phyloP scores from a whole-genome alignment of 2,797 vertebrate species.

The Dendrocincla fuliginosa region DNA sequence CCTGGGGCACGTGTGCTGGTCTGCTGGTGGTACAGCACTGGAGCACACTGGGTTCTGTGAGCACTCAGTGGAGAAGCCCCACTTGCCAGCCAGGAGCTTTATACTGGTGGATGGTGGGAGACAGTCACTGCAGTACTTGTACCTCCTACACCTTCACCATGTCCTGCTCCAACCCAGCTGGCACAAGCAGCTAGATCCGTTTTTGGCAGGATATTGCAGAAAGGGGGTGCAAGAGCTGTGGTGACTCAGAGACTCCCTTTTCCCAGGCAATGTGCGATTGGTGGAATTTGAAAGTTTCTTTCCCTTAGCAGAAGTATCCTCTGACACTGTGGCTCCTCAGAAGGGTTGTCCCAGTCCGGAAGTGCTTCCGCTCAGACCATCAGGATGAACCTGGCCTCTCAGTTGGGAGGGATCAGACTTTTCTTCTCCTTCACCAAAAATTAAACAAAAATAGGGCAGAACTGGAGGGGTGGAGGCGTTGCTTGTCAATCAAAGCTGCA shows the following conservation, averaged over 20 bases:
- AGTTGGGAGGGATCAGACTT: not conserved
- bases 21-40: not conserved
- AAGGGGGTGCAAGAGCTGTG: not conserved
- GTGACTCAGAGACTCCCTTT: not conserved
- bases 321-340: not conserved
- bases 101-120: not conserved
- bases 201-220: not conserved
- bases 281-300: not conserved
- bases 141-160: not conserved
- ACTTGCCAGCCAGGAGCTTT: not conserved
- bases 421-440: not conserved
- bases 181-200: not conserved
- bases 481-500: not conserved
- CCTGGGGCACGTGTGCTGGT: not conserved
- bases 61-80: not conserved
- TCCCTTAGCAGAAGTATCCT: not conserved
- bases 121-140: not conserved
- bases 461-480: not conserved
- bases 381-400: not conserved
- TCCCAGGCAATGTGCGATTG: not conserved
- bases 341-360: not conserved
- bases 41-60: not conserved
- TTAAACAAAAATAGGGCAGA: not conserved
- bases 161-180: not conserved
- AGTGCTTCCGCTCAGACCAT: rapidly evolving